A percentile compares a stretch with the other conserved stretches of the same genome.
phyloP scores from a whole-genome alignment of 2,888 invertebrate species.

The Lycaena phlaeas region DNA sequence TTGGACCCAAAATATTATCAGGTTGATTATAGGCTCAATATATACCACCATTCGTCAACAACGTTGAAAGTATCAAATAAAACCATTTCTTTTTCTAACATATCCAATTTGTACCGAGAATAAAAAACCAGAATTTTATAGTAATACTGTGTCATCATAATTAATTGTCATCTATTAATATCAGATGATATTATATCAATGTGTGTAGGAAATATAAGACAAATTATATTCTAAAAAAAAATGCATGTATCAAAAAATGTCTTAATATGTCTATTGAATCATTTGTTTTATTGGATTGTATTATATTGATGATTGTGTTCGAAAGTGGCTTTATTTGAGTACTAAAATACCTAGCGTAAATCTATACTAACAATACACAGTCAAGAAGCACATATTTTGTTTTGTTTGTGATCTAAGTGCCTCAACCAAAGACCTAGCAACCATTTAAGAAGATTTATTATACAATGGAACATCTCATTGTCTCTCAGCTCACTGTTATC shows the following conservation, averaged over 20 bases:
- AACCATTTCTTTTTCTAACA: background rate
- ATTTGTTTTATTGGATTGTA: too few species aligned
- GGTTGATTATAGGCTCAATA: slow-evolving; percentile 3
- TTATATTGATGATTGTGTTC: too few species aligned
- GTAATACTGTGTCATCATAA: too few species aligned
- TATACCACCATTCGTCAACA: background rate
- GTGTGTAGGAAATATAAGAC: too few species aligned
- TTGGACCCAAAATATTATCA: background rate
- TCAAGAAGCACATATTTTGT: slow-evolving; percentile 15
- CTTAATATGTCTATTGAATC: too few species aligned
- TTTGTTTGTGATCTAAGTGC: slow-evolving; percentile 52
- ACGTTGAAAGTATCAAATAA: background rate
- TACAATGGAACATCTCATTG: slow-evolving; percentile 51
- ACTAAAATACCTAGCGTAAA: slow-evolving; percentile 2
- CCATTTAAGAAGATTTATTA: slow-evolving; percentile 53
- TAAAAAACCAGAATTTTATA: too few species aligned
- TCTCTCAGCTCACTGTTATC: slow-evolving; percentile 50
- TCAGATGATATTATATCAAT: too few species aligned
- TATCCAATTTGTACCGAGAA: too few species aligned
- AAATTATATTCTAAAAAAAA: too few species aligned
- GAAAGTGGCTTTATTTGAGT: background rate
- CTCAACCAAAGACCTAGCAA: slow-evolving; percentile 63
- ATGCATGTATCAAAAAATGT: too few species aligned
- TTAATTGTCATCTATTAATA: too few species aligned
- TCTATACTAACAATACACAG: slow-evolving; percentile 1